Conservation (phyloP, 2,888 invertebrate species). For the Congeria kusceri region DNA sequence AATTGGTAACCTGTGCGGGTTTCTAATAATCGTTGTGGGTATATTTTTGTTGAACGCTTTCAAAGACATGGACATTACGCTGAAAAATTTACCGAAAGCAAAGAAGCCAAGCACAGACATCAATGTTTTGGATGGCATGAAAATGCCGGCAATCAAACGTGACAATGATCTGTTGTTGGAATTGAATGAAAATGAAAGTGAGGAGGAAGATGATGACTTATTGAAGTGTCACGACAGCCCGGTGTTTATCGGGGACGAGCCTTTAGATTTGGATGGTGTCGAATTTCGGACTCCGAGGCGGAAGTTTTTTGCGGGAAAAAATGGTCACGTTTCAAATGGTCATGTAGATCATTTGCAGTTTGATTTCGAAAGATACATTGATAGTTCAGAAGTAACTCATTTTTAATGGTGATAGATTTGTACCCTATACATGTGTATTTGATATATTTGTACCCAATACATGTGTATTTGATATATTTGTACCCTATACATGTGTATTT, state of each 20-base stretch:
- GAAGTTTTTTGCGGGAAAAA: neutral
- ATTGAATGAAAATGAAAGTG: conserved; percentile 47
- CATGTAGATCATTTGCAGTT: no score
- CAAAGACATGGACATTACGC: conserved; percentile 89
- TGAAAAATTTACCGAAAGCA: conserved; percentile 63
- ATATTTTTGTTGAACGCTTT: conserved; percentile 96
- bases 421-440: no score
- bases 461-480: no score
- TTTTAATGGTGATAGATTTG: no score
- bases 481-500: no score
- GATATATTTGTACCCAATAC: no score
- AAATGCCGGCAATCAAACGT: conserved; percentile 23
- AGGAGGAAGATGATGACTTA: conserved; percentile 30
- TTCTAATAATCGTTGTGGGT: conserved; percentile 93
- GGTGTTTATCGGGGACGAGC: conserved; percentile 11
- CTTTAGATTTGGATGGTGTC: neutral
- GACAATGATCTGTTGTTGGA: conserved; percentile 34
- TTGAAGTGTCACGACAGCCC: conserved; percentile 28
- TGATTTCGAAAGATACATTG: no score
- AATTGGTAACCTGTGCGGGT: conserved; percentile 94
- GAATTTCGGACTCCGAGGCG: neutral
- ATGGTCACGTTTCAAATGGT: conserved; percentile 23
- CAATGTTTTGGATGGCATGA: neutral
- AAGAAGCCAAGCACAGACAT: conserved; percentile 20
- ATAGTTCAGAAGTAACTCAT: no score